Evolutionary conservation across 2,888 invertebrate genomes (phyloP).

Genomic region (Melangyna quadrimaculata): DNA sequence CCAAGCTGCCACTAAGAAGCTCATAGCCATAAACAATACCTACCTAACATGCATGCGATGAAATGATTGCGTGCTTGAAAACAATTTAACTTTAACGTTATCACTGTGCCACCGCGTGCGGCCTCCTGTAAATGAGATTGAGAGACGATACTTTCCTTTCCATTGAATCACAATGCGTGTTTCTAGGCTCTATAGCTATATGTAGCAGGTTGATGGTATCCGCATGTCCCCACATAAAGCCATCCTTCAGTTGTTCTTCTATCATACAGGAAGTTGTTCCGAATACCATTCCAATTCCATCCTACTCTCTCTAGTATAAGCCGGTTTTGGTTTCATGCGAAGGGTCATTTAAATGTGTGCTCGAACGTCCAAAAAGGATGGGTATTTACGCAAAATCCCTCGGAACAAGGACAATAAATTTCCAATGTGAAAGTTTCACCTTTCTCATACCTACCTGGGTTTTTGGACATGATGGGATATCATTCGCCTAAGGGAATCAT

Average conservation of each 20-base stretch:
- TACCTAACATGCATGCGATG: conserved; percentile 34
- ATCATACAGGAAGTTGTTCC: conserved; percentile 43
- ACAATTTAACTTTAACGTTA: conserved; percentile 69
- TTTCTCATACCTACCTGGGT: conserved; percentile 7
- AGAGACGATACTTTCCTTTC: conserved; percentile 30
- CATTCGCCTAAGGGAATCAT: conserved; percentile 32
- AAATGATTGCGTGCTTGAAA: conserved; percentile 67
- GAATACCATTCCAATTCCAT: neutral
- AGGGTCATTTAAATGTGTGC: conserved; percentile 61
- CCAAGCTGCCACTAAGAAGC: conserved; percentile 12
- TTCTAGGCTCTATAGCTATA: too few relatives aligned
- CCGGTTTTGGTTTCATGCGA: conserved; percentile 32
- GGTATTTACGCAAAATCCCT: conserved; percentile 68
- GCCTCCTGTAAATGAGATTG: conserved; percentile 48
- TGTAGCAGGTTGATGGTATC: too few relatives aligned
- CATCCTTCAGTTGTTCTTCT: conserved; percentile 31
- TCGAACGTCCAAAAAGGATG: conserved; percentile 37
- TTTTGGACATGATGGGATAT: conserved; percentile 1
- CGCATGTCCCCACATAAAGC: conserved; percentile 18
- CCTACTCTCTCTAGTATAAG: neutral
- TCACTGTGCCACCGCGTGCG: conserved; percentile 37
- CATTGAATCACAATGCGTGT: neutral
- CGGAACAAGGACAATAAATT: conserved; percentile 62
- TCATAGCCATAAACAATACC: conserved; percentile 5
- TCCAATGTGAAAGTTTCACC: conserved; percentile 58